Evolutionary conservation across 2,888 invertebrate species (phyloP).

Genomic region (Ochropleura plecta): DNA sequence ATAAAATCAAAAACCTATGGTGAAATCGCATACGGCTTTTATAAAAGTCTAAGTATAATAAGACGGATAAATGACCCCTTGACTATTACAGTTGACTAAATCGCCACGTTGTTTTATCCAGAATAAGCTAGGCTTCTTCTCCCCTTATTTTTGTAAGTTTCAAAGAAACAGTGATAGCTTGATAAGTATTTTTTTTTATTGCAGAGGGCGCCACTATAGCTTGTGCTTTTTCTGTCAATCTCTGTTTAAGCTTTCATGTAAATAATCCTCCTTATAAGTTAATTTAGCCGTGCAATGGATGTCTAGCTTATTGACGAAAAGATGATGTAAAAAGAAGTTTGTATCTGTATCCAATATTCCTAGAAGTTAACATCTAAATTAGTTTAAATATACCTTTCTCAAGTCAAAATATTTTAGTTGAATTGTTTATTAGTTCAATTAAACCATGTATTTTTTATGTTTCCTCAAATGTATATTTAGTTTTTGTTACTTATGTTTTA

Average conservation of each 20-base stretch:
- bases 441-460: constrained; percentile 55
- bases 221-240: constrained; percentile 22
- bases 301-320: constrained; percentile 46
- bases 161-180: constrained; percentile 41
- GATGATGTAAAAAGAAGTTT: constrained; percentile 30
- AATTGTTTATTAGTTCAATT: constrained; percentile 63
- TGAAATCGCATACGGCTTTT: not conserved
- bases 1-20: not conserved
- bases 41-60: too few relatives aligned
- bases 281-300: constrained; percentile 15
- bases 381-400: constrained; percentile 60
- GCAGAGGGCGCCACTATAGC: constrained; percentile 32
- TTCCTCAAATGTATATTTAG: constrained; percentile 58
- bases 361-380: constrained; percentile 48
- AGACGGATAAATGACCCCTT: not conserved
- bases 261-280: constrained; percentile 27
- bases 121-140: constrained; percentile 49
- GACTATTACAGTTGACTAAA: not conserved
- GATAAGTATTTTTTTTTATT: constrained; percentile 2
- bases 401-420: constrained; percentile 57
- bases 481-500: constrained; percentile 64
- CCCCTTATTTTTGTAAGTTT: constrained; percentile 23
- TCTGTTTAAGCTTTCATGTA: constrained; percentile 28
- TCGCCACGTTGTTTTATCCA: constrained; percentile 6
- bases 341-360: constrained; percentile 46